These are phyloP conservation scores for Synanthedon formicaeformis DNA, from an alignment of 2,888 invertebrate genomes.

Conservation along the genomic window DNA sequence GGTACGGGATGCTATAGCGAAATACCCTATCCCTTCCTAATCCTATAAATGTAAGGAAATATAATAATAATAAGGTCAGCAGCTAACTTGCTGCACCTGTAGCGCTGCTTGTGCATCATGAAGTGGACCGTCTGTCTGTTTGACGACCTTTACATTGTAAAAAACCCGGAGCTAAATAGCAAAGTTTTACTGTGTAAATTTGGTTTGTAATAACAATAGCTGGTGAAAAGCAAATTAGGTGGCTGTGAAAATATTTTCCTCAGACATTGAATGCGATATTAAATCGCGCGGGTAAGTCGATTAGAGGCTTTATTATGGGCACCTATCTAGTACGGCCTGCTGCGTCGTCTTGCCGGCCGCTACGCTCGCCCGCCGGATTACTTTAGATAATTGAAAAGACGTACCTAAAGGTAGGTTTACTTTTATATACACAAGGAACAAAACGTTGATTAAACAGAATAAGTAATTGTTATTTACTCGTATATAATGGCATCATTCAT, in stretches of 20 bases:
- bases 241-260: slow-evolving; percentile 38
- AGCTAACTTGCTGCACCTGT: too few species aligned
- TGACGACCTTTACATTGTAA: neutral
- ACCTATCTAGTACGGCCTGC: slow-evolving; percentile 34
- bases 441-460: too few species aligned
- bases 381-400: slow-evolving; percentile 35
- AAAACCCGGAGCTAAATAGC: neutral
- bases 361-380: slow-evolving; percentile 23
- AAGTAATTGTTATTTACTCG: too few species aligned
- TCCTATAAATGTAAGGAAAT: too few species aligned
- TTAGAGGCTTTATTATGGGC: slow-evolving; percentile 44
- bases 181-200: neutral
- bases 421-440: too few species aligned
- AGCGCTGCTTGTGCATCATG: too few species aligned
- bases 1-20: too few species aligned
- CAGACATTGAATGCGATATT: slow-evolving; percentile 46
- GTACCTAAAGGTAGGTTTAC: slow-evolving; percentile 2
- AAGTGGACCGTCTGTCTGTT: neutral
- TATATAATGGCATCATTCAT: too few species aligned
- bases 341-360: slow-evolving; percentile 10
- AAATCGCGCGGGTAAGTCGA: slow-evolving; percentile 49
- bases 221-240: slow-evolving; percentile 23
- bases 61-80: too few species aligned
- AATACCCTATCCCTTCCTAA: too few species aligned
- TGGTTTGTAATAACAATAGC: slow-evolving; percentile 16